Evolutionary conservation across 2,113 vertebrate genomes (phyloP).

Genomic region (Indri indri): DNA sequence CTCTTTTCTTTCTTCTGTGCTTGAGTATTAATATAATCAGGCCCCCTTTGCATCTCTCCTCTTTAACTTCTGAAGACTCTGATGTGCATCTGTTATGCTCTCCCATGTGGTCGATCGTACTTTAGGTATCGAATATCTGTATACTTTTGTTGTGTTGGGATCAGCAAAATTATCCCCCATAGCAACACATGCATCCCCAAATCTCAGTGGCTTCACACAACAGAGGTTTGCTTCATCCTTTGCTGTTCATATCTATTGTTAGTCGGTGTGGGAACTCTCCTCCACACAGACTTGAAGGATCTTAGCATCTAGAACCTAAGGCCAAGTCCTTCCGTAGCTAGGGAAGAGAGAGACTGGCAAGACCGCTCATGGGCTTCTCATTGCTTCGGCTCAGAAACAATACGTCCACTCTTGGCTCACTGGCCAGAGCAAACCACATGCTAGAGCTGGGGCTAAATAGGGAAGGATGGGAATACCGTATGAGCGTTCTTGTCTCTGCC

Average conservation of each 20-base stretch:
- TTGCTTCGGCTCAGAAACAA: neutral
- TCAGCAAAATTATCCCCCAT: neutral
- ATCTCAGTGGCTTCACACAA: neutral
- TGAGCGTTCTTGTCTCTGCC: neutral
- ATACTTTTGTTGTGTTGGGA: neutral
- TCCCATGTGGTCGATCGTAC: neutral
- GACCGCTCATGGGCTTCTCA: neutral
- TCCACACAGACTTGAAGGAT: neutral
- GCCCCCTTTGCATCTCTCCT: neutral
- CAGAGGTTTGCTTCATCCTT: neutral
- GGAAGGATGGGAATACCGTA: neutral
- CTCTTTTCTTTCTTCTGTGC: neutral
- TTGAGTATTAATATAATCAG: neutral
- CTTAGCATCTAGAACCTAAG: neutral
- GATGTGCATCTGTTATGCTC: rapidly evolving
- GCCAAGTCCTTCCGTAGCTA: neutral
- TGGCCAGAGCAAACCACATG: neutral
- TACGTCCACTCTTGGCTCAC: rapidly evolving
- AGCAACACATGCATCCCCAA: rapidly evolving
- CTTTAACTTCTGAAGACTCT: neutral
- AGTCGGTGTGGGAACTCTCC: rapidly evolving
- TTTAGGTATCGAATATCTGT: neutral
- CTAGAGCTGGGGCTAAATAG: rapidly evolving
- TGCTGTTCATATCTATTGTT: rapidly evolving
- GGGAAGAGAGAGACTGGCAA: neutral